These are phyloP conservation scores for Drosophila mayaguana DNA, from an alignment of 2,888 invertebrate genomes.

Conservation along the genomic window DNA sequence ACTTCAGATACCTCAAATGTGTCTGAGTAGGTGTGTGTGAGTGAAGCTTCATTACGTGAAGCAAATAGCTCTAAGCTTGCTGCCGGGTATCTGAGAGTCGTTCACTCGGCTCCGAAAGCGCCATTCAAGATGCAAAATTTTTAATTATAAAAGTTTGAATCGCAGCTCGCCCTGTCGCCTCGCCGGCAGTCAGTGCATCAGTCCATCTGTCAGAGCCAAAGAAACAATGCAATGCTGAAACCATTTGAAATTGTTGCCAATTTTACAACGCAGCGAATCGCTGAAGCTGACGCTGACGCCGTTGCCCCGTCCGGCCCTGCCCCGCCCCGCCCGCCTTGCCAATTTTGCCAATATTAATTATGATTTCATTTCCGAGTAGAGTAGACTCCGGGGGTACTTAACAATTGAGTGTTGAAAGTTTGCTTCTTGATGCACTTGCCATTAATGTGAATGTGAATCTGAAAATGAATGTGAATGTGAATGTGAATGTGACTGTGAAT, in stretches of 20 bases:
- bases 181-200: conserved; percentile 3
- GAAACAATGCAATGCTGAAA: conserved; percentile 40
- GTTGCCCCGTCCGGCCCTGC: conserved; percentile 25
- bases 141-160: conserved; percentile 79
- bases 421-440: conserved; percentile 32
- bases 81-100: neutral
- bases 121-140: conserved; percentile 67
- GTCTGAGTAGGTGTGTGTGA: neutral
- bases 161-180: conserved; percentile 62
- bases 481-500: neutral
- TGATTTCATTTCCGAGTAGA: conserved; percentile 57
- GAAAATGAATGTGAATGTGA: neutral
- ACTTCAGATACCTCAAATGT: neutral
- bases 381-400: conserved; percentile 30
- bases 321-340: neutral
- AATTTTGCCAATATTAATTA: conserved; percentile 77
- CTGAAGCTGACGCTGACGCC: conserved; percentile 11
- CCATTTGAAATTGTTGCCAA: conserved; percentile 60
- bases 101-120: too few species aligned
- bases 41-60: neutral
- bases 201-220: conserved; percentile 20
- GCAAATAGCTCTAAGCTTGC: neutral
- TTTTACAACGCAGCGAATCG: conserved; percentile 30
- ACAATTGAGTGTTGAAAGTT: conserved; percentile 27
- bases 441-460: conserved; percentile 1